A percentile compares a stretch with the other conserved stretches of the same genome.
Conservation (phyloP, 1,140 invertebrate species). For the Scylla paramamosain region DNA sequence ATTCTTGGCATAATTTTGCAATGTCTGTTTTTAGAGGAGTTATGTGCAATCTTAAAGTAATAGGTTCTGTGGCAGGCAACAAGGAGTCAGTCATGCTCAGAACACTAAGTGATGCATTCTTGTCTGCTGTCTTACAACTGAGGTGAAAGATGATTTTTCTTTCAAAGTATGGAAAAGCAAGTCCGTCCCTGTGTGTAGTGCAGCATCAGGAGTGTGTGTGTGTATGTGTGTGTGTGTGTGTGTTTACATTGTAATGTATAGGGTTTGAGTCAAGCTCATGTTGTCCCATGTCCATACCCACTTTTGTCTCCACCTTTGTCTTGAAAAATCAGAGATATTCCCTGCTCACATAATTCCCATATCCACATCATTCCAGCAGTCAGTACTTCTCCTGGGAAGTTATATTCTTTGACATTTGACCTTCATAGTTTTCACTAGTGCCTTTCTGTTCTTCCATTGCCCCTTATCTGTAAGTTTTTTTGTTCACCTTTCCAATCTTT, state of each 20-base stretch:
- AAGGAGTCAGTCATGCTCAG: slow-evolving; percentile 60
- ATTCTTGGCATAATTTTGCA: slow-evolving; percentile 58
- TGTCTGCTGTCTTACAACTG: slow-evolving; percentile 33
- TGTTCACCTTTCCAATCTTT: too few species aligned
- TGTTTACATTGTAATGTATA: not conserved
- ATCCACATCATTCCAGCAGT: too few species aligned
- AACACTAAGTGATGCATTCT: slow-evolving; percentile 60
- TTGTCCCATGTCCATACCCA: too few species aligned
- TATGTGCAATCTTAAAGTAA: slow-evolving; percentile 57
- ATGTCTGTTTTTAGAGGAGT: slow-evolving; percentile 34
- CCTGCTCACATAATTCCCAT: too few species aligned
- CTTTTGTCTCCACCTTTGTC: too few species aligned
- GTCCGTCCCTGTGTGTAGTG: slow-evolving; percentile 70
- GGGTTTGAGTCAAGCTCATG: too few species aligned
- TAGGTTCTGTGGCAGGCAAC: slow-evolving; percentile 54
- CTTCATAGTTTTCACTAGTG: too few species aligned
- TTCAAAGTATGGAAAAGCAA: slow-evolving; percentile 58
- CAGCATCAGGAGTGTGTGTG: slow-evolving; percentile 51
- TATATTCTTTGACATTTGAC: too few species aligned
- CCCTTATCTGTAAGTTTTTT: too few species aligned
- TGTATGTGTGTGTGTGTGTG: slow-evolving; percentile 31
- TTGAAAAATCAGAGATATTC: too few species aligned
- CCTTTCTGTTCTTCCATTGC: too few species aligned
- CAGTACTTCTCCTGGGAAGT: too few species aligned
- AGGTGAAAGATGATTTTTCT: not conserved